Percentiles rank a stretch among this genome's conserved stretches.
Evolutionary conservation across 2,113 vertebrate species (phyloP).

Genomic region (Hassar affinis): DNA sequence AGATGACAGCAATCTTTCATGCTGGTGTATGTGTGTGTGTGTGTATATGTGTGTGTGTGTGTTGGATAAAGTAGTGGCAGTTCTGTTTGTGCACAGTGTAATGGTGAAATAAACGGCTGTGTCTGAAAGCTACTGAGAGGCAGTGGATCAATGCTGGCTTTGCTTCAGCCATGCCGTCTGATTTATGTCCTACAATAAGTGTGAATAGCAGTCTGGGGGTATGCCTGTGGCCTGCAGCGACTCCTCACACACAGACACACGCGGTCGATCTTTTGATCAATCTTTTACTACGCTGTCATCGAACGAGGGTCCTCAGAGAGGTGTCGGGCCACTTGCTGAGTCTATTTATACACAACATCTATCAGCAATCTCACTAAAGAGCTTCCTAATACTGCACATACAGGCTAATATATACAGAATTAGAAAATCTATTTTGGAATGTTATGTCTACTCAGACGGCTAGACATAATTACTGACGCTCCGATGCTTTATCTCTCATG

Average conservation of each 20-base stretch:
- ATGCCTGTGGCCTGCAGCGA: constrained; percentile 11
- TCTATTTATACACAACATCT: constrained; percentile 27
- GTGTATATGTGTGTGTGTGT: neutral
- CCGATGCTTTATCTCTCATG: neutral
- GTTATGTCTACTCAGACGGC: constrained; percentile 11
- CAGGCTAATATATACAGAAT: neutral
- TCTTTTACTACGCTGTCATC: constrained; percentile 35
- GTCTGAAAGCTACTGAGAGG: constrained; percentile 31
- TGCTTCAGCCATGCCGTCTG: constrained; percentile 33
- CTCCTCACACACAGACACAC: constrained; percentile 22
- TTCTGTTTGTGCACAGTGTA: constrained; percentile 25
- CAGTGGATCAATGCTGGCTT: constrained; percentile 44
- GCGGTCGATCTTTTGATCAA: constrained; percentile 30
- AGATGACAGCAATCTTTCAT: neutral
- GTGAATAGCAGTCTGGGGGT: constrained; percentile 34
- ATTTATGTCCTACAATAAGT: constrained; percentile 44
- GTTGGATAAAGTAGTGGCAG: neutral
- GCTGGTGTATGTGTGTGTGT: neutral
- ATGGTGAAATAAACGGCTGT: constrained; percentile 28
- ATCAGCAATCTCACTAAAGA: constrained; percentile 6
- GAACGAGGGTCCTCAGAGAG: constrained; percentile 16
- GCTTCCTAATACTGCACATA: neutral
- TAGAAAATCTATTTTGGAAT: constrained; percentile 1
- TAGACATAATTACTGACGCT: neutral
- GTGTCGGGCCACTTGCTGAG: constrained; percentile 28